Conservation (phyloP, 2,888 invertebrate species). For the Portevinia maculata region DNA sequence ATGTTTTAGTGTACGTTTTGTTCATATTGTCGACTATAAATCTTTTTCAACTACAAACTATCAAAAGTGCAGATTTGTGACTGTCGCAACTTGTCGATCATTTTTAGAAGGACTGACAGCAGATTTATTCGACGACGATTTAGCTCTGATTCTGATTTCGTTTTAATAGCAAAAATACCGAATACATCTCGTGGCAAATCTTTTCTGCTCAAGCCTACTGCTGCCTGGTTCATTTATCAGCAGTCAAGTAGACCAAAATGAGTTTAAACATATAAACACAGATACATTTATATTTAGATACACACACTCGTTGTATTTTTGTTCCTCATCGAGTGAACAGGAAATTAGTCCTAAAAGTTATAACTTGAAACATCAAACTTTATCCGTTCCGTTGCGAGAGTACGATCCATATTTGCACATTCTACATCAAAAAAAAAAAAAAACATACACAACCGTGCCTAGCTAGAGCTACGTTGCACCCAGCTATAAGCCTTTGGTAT, state of each 20-base stretch:
- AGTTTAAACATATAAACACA: no score
- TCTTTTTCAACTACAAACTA: no score
- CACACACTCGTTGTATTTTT: background rate
- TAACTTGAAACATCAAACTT: slow-evolving; percentile 54
- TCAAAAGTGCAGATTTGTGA: no score
- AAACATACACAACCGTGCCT: no score
- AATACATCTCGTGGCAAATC: slow-evolving; percentile 10
- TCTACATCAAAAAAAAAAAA: no score
- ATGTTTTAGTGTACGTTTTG: no score
- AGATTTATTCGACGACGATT: background rate
- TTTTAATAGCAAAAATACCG: slow-evolving; percentile 7
- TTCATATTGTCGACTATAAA: no score
- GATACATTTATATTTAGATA: no score
- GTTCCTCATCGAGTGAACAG: slow-evolving; percentile 3
- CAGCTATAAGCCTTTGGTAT: slow-evolving; percentile 21
- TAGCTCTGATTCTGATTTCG: background rate
- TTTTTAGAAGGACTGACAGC: background rate
- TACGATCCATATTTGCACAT: background rate
- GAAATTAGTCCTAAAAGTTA: slow-evolving; percentile 37
- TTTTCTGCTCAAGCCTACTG: background rate
- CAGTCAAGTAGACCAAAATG: slow-evolving; percentile 21
- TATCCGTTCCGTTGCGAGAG: background rate
- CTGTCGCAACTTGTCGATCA: no score
- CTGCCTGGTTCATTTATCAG: slow-evolving; percentile 15
- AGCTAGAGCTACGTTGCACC: background rate